These are phyloP conservation scores for Ormyrus pomaceus DNA, from an alignment of 2,888 invertebrate species.

Conservation along the genomic window DNA sequence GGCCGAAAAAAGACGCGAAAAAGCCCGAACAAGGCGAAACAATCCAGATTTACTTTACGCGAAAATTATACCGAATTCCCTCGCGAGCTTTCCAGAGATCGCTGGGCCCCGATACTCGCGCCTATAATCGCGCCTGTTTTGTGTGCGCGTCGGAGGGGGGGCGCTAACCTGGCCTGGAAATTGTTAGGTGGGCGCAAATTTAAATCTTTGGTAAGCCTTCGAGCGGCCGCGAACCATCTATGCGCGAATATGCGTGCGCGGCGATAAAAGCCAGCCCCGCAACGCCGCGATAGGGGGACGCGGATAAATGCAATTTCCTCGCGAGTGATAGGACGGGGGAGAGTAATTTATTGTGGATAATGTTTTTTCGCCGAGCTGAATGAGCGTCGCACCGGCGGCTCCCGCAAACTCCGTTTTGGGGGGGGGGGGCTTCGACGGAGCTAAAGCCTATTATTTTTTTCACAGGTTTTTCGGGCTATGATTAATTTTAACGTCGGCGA, in stretches of 20 bases:
- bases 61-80: conserved; percentile 49
- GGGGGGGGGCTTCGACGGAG: no score
- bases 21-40: conserved; percentile 26
- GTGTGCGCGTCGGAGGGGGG: not conserved
- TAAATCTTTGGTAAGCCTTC: conserved; percentile 50
- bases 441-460: no score
- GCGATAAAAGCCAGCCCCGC: conserved; percentile 16
- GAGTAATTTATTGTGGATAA: not conserved
- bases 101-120: conserved; percentile 24
- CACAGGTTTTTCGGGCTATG: no score
- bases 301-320: conserved; percentile 20
- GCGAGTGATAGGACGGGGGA: no score
- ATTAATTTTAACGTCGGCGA: no score
- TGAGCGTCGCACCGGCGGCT: no score
- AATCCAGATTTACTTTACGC: conserved; percentile 49
- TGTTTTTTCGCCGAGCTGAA: no score
- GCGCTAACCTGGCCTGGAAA: conserved; percentile 18
- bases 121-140: not conserved
- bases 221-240: not conserved
- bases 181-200: conserved; percentile 42
- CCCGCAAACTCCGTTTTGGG: no score
- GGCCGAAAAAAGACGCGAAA: not conserved
- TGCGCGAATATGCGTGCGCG: not conserved
- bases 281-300: not conserved
- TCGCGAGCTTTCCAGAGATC: conserved; percentile 44